Evolutionary conservation across 2,113 vertebrate genomes (phyloP).

Genomic region (Odocoileus hemionus): DNA sequence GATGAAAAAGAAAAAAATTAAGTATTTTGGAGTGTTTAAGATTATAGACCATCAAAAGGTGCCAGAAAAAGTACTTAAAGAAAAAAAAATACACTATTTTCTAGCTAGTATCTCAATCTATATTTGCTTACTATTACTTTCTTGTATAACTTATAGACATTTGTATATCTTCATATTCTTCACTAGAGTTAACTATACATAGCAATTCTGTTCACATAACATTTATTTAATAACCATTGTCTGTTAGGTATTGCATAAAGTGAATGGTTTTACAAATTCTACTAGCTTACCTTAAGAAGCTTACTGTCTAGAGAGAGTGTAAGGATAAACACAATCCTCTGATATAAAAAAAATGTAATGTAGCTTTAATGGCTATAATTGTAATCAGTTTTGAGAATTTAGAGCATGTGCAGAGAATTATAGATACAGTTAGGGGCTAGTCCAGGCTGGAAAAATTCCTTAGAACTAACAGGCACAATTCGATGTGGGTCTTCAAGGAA

Average conservation of each 20-base stretch:
- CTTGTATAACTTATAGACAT: rapidly evolving
- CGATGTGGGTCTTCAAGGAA: not conserved
- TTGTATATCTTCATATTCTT: not conserved
- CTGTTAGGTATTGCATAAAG: not conserved
- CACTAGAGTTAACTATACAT: not conserved
- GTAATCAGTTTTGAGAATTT: not conserved
- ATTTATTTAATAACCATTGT: not conserved
- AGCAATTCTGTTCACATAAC: not conserved
- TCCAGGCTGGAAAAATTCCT: not conserved
- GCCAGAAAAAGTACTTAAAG: not conserved
- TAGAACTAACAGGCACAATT: not conserved
- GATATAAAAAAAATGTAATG: not conserved
- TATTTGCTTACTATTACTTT: not conserved
- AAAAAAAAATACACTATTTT: not conserved
- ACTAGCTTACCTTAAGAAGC: not conserved
- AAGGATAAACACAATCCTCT: not conserved
- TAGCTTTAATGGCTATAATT: not conserved
- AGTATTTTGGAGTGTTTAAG: not conserved
- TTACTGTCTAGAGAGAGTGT: not conserved
- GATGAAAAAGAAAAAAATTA: not conserved
- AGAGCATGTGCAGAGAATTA: not conserved
- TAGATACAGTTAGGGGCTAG: too few relatives aligned
- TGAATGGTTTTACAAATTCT: not conserved
- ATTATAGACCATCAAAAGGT: not conserved
- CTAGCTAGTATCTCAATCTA: not conserved